Evolutionary conservation across 2,113 vertebrate species (phyloP).

Genomic region (Ondatra zibethicus): DNA sequence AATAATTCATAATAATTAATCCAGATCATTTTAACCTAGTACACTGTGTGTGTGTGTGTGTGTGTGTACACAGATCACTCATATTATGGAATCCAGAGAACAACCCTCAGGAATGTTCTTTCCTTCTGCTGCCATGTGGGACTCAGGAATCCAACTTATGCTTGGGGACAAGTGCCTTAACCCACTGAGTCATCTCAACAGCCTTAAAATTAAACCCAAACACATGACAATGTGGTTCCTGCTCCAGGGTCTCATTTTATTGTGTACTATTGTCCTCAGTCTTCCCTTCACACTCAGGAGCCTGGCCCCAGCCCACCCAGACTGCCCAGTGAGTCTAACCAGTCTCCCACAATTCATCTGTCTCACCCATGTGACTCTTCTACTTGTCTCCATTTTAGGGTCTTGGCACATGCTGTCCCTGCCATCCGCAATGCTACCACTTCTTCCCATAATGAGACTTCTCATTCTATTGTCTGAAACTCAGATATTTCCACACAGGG

Average conservation of each 20-base stretch:
- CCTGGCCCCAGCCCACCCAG: background rate
- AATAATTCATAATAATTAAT: background rate
- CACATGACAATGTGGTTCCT: background rate
- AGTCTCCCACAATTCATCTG: background rate
- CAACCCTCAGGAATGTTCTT: background rate
- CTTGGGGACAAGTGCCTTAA: background rate
- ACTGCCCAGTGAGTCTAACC: background rate
- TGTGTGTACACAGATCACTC: background rate
- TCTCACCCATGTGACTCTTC: background rate
- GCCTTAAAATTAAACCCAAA: background rate
- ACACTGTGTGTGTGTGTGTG: background rate
- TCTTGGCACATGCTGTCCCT: background rate
- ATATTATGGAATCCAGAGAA: background rate
- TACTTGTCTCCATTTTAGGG: background rate
- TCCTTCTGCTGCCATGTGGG: background rate
- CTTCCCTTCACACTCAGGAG: no score
- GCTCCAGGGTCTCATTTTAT: background rate
- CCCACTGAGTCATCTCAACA: background rate
- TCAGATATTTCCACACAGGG: background rate
- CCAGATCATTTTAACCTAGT: background rate
- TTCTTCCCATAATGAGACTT: background rate
- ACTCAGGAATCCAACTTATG: background rate
- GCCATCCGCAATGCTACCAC: background rate
- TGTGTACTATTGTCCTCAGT: no score
- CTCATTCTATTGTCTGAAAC: background rate